Conservation (phyloP, 1,140 invertebrate species). For the Holcopasites calliopsidis region DNA sequence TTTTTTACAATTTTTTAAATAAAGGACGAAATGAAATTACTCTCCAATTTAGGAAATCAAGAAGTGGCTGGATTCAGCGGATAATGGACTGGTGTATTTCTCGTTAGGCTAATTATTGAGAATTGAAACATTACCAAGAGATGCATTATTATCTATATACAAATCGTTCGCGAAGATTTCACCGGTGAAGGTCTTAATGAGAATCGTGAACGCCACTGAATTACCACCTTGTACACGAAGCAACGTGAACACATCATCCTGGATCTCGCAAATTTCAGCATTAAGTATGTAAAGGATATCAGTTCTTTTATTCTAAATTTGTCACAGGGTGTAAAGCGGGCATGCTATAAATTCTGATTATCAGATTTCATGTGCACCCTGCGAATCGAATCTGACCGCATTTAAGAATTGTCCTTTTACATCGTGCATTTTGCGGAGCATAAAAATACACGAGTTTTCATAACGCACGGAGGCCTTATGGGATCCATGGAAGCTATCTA, state of each 20-base stretch:
- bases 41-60: conserved; percentile 81
- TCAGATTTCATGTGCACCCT: background rate
- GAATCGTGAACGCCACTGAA: conserved; percentile 27
- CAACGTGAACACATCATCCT: conserved; percentile 28
- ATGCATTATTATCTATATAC: conserved; percentile 82
- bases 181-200: conserved; percentile 59
- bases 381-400: background rate
- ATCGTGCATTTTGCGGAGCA: conserved; percentile 60
- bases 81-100: conserved; percentile 85
- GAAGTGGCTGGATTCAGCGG: conserved; percentile 83
- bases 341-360: too few species aligned
- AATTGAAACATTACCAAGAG: conserved; percentile 81
- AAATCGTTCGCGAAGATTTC: conserved; percentile 80
- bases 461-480: conserved; percentile 87
- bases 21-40: background rate
- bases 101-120: conserved; percentile 85
- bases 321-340: too few species aligned
- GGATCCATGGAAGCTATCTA: conserved; percentile 87
- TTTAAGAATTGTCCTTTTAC: background rate
- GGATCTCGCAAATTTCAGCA: background rate
- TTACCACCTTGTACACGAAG: conserved; percentile 48
- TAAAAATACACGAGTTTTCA: conserved; percentile 80
- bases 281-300: background rate
- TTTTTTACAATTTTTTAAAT: too few species aligned
- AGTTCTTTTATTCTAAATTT: background rate